Evolutionary conservation across 2,888 invertebrate species (phyloP), one percentile per base, ranked within the genome.

Genomic region (Shargacucullia verbasci): DNA sequence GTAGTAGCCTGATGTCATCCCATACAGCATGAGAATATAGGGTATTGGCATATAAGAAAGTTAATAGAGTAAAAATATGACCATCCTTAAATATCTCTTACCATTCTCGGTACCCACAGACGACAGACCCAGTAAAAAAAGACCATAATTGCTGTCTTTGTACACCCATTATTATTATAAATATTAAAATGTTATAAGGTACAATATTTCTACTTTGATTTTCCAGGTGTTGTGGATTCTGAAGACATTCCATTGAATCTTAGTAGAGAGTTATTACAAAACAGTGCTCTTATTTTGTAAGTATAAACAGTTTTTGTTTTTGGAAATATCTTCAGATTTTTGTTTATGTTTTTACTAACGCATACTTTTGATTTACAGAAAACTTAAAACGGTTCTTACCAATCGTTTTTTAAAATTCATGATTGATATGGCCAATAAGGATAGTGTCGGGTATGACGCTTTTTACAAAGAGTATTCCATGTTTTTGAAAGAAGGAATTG

Each of bases 221-320:
- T 87, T 87, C 45, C 80, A 96, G 96, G 99, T 83, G 99, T 99
- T 29, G 98, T 99, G 12, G 99, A 99, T 94, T 99, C 99, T 0
- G 99, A 99, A 94, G 99, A 99, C 90, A 99, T 99, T 93, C 99
- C 99, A 38, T 93, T 99, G 54, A 99, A 99, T 95, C 95, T 99
- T 62, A 99, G 99, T 85, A 95, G 99, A 83, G 99, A 99, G 90
- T 91, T 99, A 59, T 94, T 99, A 45, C 99, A 99, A 91, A 99
- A 99, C 82, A 98, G 98, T 88, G 95, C 96, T 20, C 94, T 99
- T 3, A 98, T 99, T 73, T 95, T 95, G 97, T 97, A 92, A 92
- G 94, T 50, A 14, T 5, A 20, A n/a, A 1, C 14, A n/a, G 14
- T 15, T 14, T 37, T 0, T n/a, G n/a, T n/a, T n/a, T 14, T 37